These are phyloP conservation scores for Megalonaias nervosa DNA, from an alignment of 1,140 invertebrate genomes.

Conservation along the genomic window DNA sequence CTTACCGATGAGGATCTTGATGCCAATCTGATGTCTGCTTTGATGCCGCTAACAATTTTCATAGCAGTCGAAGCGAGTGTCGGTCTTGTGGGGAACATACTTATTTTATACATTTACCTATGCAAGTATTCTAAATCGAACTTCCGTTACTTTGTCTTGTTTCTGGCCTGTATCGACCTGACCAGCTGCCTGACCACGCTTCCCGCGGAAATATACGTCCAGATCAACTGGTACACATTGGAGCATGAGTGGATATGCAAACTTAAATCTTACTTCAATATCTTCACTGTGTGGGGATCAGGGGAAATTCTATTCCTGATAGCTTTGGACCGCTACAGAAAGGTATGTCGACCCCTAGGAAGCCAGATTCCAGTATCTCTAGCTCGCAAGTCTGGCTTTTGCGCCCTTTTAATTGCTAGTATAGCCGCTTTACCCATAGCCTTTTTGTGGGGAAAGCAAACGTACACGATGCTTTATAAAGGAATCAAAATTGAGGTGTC, in stretches of 20 bases:
- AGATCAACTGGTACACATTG: conserved; percentile 47
- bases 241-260: conserved; percentile 38
- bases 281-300: conserved; percentile 46
- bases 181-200: conserved; percentile 44
- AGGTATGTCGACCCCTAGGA: conserved; percentile 45
- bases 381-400: conserved; percentile 10
- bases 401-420: conserved; percentile 5
- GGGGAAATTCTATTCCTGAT: conserved; percentile 44
- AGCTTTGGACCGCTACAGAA: conserved; percentile 48
- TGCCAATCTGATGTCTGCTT: conserved; percentile 1
- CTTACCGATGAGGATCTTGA: conserved; percentile 16
- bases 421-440: conserved; percentile 17
- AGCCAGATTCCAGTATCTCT: conserved; percentile 39
- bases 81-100: conserved; percentile 41
- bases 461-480: not conserved
- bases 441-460: conserved; percentile 30
- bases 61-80: conserved; percentile 32
- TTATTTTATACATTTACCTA: conserved; percentile 48
- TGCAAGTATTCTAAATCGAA: conserved; percentile 38
- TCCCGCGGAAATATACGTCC: conserved; percentile 48
- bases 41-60: conserved; percentile 33
- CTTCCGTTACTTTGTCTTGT: conserved; percentile 44
- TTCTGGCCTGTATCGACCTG: conserved; percentile 46
- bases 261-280: conserved; percentile 40
- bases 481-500: not conserved